These are phyloP conservation scores for Varanus salvator DNA, from an alignment of 2,113 vertebrate genomes.

Conservation along the genomic window DNA sequence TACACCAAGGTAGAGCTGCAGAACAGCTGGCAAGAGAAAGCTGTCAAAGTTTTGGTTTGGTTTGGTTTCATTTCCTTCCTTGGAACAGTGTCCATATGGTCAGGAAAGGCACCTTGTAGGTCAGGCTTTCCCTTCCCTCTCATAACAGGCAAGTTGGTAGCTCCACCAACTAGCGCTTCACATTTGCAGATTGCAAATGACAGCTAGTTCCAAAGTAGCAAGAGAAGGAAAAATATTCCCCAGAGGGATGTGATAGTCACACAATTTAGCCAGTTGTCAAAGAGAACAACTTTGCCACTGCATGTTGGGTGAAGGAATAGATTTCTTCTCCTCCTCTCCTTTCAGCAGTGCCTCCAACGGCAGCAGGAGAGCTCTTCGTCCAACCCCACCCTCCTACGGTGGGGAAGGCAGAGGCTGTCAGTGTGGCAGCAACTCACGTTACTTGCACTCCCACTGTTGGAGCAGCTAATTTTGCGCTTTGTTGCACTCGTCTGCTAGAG, in stretches of 20 bases:
- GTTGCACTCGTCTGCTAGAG: slow-evolving; percentile 27
- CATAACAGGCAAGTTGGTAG: background rate
- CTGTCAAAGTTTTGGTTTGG: background rate
- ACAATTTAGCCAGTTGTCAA: slow-evolving; percentile 46
- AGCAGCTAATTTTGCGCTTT: slow-evolving; percentile 20
- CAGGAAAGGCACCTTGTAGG: background rate
- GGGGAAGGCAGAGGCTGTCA: slow-evolving; percentile 21
- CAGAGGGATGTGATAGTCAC: background rate
- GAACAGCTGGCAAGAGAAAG: background rate
- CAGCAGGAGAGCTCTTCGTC: background rate
- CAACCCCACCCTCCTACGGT: background rate
- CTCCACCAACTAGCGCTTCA: too few species aligned
- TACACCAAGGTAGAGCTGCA: background rate
- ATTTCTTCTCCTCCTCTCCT: background rate
- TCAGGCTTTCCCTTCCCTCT: background rate
- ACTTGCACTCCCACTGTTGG: slow-evolving; percentile 20
- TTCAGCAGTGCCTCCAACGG: background rate
- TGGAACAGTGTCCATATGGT: background rate
- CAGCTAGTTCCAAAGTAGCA: background rate
- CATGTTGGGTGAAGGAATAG: background rate
- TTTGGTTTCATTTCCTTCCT: background rate
- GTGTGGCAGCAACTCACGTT: background rate
- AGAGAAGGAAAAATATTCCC: background rate
- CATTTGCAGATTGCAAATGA: background rate
- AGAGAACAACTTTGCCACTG: slow-evolving; percentile 43